Evolutionary conservation across 2,113 vertebrate species (phyloP).

Genomic region (Triplophysa rosa): DNA sequence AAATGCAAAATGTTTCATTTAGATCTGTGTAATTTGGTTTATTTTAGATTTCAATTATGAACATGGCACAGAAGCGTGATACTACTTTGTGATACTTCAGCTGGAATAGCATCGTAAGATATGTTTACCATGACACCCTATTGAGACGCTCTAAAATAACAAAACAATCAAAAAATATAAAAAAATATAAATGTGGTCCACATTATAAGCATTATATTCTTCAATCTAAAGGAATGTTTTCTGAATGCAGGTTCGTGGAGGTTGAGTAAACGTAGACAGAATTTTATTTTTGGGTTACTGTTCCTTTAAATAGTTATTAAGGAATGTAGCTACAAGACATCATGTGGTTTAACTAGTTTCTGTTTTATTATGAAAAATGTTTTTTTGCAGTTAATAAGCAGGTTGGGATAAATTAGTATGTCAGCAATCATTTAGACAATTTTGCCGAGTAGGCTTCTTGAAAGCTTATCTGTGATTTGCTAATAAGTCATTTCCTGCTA

Average conservation of each 20-base stretch:
- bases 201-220: neutral
- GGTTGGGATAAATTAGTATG: neutral
- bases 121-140: too few species aligned
- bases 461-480: slow-evolving; percentile 4
- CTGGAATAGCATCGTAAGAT: too few species aligned
- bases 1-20: too few species aligned
- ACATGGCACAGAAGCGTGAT: too few species aligned
- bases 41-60: too few species aligned
- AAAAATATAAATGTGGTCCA: too few species aligned
- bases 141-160: too few species aligned
- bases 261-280: neutral
- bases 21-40: too few species aligned
- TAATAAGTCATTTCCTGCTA: slow-evolving; percentile 1
- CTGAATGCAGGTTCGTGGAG: too few species aligned
- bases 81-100: too few species aligned
- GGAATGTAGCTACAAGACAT: neutral
- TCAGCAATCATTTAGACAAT: neutral
- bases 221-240: too few species aligned
- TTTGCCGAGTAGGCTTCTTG: neutral
- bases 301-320: neutral
- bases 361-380: neutral
- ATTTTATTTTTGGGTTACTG: neutral
- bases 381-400: neutral
- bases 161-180: too few species aligned
- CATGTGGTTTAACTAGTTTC: neutral